Base-by-base conservation (phyloP, 1,140 invertebrate genomes). In the Luehdorfia chinensis region DNA sequence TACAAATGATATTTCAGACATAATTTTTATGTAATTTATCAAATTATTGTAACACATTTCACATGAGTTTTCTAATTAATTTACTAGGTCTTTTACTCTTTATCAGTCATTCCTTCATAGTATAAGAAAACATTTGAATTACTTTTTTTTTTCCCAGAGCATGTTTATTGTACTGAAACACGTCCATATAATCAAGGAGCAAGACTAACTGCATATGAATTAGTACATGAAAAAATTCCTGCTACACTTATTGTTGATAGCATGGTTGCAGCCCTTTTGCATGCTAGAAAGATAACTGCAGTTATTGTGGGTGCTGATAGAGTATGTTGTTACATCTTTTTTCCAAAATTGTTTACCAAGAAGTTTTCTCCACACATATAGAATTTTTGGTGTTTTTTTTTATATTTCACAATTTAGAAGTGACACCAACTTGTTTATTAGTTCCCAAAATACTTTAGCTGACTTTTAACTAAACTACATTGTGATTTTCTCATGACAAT, bases 111-210 rank as follows among this genome's bases (percentile, higher is more conserved):
- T n/a, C n/a, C n/a, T n/a, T n/a, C n/a, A n/a, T n/a, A n/a, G n/a
- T n/a, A 30, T 30, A 30, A n/a, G 9, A 1, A 30, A 11, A 18
- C 21, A 30, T 4, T 32, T 21, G 14, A 9, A 18, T 2, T n/a
- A 9, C 1, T 41, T 14, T 51, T 13, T 45, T 34, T 50, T 16
- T 58, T 88, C 88, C 12, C 79, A 95, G 95, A 96, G 61, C 94
- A 94, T 63, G 96, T 93, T 2, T 99, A 95, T 83, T 98, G 94
- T 72, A 98, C 98, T 0, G 98, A 99, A 87, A 99, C 98, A 0
- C 90, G 98, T 50, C 98, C 98, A 0, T 99, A 99, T 77, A 98
- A 98, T 79, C 98, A 99, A 87, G 98, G 97, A 8, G 92, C 97
- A 0, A 89, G 98, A 50, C 87, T 99, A 7, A 99, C 98, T 2